These are phyloP conservation scores for Hirundo rustica DNA, from an alignment of 2,797 vertebrate genomes.

Conservation along the genomic window DNA sequence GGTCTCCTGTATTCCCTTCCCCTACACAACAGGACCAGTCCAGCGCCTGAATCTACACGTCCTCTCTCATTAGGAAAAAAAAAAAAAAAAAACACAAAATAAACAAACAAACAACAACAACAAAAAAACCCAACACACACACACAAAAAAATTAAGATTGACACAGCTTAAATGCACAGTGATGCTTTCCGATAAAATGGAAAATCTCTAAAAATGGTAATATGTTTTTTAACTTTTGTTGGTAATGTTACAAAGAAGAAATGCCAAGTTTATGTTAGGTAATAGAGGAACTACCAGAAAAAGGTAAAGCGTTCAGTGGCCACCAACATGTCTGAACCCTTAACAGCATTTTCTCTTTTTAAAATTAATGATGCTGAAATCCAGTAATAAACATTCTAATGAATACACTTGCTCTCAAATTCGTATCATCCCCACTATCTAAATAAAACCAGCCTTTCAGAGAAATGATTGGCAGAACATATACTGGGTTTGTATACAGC, in stretches of 20 bases:
- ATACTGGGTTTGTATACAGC: background rate
- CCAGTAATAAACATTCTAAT: background rate
- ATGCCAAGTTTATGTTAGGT: background rate
- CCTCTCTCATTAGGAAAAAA: background rate
- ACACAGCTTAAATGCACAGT: background rate
- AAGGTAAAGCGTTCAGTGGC: background rate
- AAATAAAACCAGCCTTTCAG: background rate
- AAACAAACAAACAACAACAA: too few relatives aligned
- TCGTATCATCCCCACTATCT: background rate
- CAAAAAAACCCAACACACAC: too few relatives aligned
- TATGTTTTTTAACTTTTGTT: background rate
- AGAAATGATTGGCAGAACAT: background rate
- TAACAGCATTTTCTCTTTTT: background rate
- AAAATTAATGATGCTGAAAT: background rate
- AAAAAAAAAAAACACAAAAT: too few relatives aligned
- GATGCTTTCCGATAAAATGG: background rate
- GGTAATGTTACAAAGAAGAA: background rate
- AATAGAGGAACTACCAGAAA: background rate
- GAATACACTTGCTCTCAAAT: background rate
- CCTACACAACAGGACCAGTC: background rate
- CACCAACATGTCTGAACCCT: background rate
- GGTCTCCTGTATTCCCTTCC: background rate
- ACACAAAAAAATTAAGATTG: too few relatives aligned
- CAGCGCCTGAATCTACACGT: background rate
- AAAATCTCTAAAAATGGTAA: background rate